A percentile compares a stretch with the other conserved stretches of the same genome.
Conservation (phyloP, 2,113 vertebrate species). For the Labeo catla region DNA sequence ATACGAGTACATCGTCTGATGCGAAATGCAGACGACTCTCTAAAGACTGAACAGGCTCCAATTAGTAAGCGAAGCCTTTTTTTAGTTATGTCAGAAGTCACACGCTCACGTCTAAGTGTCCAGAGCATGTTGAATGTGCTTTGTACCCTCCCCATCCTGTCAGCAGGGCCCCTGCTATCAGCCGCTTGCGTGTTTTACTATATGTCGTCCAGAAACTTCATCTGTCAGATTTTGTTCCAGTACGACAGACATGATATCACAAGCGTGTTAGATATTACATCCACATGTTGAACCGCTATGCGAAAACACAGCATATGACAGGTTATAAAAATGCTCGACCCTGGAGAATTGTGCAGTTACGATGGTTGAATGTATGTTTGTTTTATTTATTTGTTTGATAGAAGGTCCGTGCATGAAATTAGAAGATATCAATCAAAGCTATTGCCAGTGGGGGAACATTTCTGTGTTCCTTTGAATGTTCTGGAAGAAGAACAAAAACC, state of each 20-base stretch:
- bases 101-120: slow-evolving; percentile 22
- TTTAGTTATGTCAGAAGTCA: slow-evolving; percentile 26
- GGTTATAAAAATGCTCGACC: slow-evolving; percentile 13
- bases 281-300: slow-evolving; percentile 35
- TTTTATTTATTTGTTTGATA: slow-evolving; percentile 41
- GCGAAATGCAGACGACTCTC: slow-evolving; percentile 3
- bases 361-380: slow-evolving; percentile 37
- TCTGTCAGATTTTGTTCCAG: slow-evolving; percentile 51
- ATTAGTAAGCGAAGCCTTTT: neutral
- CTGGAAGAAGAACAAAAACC: neutral
- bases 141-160: neutral
- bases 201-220: slow-evolving; percentile 53
- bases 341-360: slow-evolving; percentile 9
- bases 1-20: slow-evolving; percentile 24
- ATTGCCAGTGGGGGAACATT: neutral
- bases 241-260: slow-evolving; percentile 43
- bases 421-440: slow-evolving; percentile 63
- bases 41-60: neutral
- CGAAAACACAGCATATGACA: slow-evolving; percentile 35
- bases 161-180: slow-evolving; percentile 24
- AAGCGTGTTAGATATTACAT: slow-evolving; percentile 38
- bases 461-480: neutral
- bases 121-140: slow-evolving; percentile 4
- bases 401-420: slow-evolving; percentile 69
- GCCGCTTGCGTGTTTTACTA: slow-evolving; percentile 48